These are phyloP conservation scores for Drepana arcuata DNA, from an alignment of 1,140 invertebrate genomes.

Conservation along the genomic window DNA sequence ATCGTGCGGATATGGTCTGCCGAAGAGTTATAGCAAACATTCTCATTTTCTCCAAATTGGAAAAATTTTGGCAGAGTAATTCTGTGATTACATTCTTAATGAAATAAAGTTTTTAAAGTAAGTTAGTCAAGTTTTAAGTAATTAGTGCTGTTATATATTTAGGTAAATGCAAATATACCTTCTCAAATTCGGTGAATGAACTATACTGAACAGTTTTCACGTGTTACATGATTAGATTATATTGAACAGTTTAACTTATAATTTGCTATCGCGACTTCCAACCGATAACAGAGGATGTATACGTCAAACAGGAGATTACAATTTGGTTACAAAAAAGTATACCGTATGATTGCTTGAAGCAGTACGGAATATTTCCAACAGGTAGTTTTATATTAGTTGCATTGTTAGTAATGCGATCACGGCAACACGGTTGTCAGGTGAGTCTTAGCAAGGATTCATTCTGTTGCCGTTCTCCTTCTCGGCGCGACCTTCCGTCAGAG, in stretches of 20 bases:
- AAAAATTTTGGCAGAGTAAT: no score
- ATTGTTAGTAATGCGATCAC: conserved; percentile 19
- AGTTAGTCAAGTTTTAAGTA: no score
- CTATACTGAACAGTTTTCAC: conserved; percentile 37
- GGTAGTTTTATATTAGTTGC: conserved; percentile 4
- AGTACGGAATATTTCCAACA: not conserved
- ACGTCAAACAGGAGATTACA: conserved; percentile 20
- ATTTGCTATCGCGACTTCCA: conserved; percentile 24
- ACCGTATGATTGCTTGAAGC: not conserved
- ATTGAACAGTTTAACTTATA: conserved; percentile 23
- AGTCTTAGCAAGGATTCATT: conserved; percentile 58
- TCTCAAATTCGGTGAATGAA: conserved; percentile 43
- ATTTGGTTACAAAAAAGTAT: not conserved
- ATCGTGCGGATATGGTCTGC: no score
- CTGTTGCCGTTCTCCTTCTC: conserved; percentile 56
- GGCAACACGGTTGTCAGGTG: conserved; percentile 22
- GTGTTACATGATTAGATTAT: conserved; percentile 41
- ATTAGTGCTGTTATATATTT: no score
- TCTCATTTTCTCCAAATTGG: no score
- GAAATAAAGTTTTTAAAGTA: no score
- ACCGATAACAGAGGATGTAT: conserved; percentile 16
- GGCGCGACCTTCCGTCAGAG: conserved; percentile 59
- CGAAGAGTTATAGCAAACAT: no score
- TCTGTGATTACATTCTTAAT: no score
- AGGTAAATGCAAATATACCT: no score